A percentile compares a stretch with the other conserved stretches of the same genome.
Evolutionary conservation across 2,888 invertebrate species (phyloP).

Genomic region (Oscheius onirici): DNA sequence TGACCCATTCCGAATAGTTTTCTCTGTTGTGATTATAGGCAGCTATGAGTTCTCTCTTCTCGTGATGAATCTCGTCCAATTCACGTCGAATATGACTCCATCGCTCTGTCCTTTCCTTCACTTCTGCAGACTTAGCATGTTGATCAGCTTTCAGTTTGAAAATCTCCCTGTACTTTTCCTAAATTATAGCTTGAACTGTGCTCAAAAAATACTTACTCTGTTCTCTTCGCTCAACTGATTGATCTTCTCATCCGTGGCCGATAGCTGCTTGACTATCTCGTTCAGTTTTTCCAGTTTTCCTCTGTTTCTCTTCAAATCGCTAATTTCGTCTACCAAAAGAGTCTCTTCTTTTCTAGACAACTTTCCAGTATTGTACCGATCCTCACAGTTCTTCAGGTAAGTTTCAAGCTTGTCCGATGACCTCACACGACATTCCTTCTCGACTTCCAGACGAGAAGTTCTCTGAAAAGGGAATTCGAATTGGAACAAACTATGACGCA

Average conservation of each 20-base stretch:
- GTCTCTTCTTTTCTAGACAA: slow-evolving; percentile 50
- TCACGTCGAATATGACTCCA: slow-evolving; percentile 18
- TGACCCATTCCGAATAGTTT: slow-evolving; percentile 50
- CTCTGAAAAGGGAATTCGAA: slow-evolving; percentile 26
- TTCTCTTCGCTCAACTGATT: slow-evolving; percentile 10
- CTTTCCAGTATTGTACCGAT: slow-evolving; percentile 41
- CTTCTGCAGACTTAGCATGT: slow-evolving; percentile 1
- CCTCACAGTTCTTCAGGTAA: slow-evolving; percentile 36
- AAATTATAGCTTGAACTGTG: too few relatives aligned
- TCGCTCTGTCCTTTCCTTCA: not conserved
- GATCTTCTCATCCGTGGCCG: slow-evolving; percentile 37
- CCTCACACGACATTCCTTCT: slow-evolving; percentile 46
- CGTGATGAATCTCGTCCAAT: slow-evolving; percentile 33
- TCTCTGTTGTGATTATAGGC: slow-evolving; percentile 44
- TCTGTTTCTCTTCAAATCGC: slow-evolving; percentile 43
- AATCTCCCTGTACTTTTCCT: slow-evolving; percentile 14
- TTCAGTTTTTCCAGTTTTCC: slow-evolving; percentile 36
- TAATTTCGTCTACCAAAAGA: slow-evolving; percentile 49
- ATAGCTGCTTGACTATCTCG: slow-evolving; percentile 11
- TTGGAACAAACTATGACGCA: not conserved
- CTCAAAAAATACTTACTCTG: not conserved
- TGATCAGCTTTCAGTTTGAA: slow-evolving; percentile 20
- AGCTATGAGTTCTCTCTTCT: slow-evolving; percentile 41
- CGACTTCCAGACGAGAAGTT: slow-evolving; percentile 40
- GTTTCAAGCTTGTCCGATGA: slow-evolving; percentile 37